Evolutionary conservation across 2,888 invertebrate genomes (phyloP).

Genomic region (Lymantria dispar): DNA sequence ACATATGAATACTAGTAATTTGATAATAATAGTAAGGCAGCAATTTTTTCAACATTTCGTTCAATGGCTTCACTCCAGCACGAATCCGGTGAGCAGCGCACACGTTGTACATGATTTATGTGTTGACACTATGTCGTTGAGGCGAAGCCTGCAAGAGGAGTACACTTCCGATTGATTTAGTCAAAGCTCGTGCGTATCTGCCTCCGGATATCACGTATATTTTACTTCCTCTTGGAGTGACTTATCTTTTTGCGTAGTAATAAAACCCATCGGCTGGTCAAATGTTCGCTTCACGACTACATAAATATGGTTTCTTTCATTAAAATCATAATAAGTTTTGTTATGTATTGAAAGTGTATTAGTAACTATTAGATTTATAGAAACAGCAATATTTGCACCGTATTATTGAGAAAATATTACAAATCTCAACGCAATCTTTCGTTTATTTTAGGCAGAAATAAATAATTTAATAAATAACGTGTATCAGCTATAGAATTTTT

Average conservation of each 20-base stretch:
- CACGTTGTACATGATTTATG: constrained; percentile 26
- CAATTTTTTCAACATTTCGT: constrained; percentile 1
- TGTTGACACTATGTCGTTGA: constrained; percentile 4
- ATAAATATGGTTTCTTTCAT: constrained; percentile 17
- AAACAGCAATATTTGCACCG: too few species aligned
- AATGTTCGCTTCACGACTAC: constrained; percentile 13
- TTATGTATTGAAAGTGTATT: too few species aligned
- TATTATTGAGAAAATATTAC: too few species aligned
- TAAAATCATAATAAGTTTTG: too few species aligned
- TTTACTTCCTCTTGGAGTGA: constrained; percentile 51
- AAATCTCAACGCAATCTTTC: too few species aligned
- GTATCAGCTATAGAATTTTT: too few species aligned
- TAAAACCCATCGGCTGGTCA: constrained; percentile 18
- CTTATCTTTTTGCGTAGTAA: constrained; percentile 44
- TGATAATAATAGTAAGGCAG: not conserved
- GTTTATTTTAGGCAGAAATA: too few species aligned
- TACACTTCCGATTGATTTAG: constrained; percentile 56
- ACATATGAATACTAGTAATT: too few species aligned
- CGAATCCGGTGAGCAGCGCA: constrained; percentile 5
- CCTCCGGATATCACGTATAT: constrained; percentile 66
- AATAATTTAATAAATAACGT: too few species aligned
- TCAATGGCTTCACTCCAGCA: not conserved
- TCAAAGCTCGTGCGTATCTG: constrained; percentile 39
- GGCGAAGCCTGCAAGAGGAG: constrained; percentile 33
- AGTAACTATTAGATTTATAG: too few species aligned